phyloP scores from a whole-genome alignment of 2,888 invertebrate species.

The Hetaerina titia region DNA sequence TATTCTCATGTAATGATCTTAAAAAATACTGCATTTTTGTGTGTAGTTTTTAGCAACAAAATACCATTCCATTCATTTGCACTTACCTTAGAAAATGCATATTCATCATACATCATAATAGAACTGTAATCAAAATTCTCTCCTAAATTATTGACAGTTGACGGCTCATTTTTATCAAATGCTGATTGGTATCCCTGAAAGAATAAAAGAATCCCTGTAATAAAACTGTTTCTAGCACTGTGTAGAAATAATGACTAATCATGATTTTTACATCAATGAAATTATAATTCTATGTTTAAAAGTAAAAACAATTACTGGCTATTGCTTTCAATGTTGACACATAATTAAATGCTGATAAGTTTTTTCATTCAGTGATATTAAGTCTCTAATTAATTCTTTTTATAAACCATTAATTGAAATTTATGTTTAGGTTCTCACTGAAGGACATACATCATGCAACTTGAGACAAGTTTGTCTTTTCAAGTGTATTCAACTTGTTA shows the following conservation, averaged over 20 bases:
- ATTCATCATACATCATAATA: conserved; percentile 78
- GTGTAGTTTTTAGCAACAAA: not conserved
- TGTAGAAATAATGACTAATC: not conserved
- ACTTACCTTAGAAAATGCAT: conserved; percentile 76
- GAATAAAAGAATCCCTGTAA: not conserved
- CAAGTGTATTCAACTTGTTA: too few species aligned
- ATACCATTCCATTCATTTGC: not conserved
- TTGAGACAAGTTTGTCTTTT: too few species aligned
- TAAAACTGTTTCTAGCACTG: too few species aligned
- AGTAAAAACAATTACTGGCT: not conserved
- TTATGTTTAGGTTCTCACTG: too few species aligned
- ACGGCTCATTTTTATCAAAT: conserved; percentile 71
- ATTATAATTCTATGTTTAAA: not conserved
- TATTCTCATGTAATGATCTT: too few species aligned
- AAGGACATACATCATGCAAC: too few species aligned
- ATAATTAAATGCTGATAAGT: too few species aligned
- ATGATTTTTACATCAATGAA: not conserved
- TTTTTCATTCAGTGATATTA: not conserved
- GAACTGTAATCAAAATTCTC: conserved; percentile 76
- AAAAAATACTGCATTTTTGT: too few species aligned
- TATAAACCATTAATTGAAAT: too few species aligned
- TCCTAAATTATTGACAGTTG: conserved; percentile 72
- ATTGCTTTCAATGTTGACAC: not conserved
- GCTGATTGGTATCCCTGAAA: conserved; percentile 72
- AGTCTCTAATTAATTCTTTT: not conserved